These are phyloP conservation scores for Eidolon helvum DNA, from an alignment of 2,113 vertebrate species.

Conservation along the genomic window DNA sequence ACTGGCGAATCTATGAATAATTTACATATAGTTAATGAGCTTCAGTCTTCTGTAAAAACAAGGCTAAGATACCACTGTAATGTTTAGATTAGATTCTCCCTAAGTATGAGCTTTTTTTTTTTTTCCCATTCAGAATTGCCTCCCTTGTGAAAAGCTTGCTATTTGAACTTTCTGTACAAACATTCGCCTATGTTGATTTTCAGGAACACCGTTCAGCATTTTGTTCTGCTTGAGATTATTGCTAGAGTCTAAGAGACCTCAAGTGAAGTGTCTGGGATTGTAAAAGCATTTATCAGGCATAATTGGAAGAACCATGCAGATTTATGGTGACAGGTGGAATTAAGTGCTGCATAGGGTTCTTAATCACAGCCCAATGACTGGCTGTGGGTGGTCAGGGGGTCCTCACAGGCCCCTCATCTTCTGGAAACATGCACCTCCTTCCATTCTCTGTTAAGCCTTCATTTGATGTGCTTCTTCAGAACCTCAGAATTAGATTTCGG, in stretches of 20 bases:
- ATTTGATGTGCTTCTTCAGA: background rate
- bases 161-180: conserved; percentile 43
- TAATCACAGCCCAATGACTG: background rate
- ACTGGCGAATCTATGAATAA: background rate
- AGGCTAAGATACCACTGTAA: background rate
- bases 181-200: conserved; percentile 29
- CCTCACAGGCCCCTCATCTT: background rate
- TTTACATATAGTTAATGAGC: background rate
- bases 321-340: background rate
- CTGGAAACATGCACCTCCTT: background rate
- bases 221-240: conserved; percentile 43
- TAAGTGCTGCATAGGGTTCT: background rate
- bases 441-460: background rate
- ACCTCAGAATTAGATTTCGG: background rate
- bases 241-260: background rate
- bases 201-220: background rate
- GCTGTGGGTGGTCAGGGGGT: background rate
- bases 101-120: background rate
- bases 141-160: conserved; percentile 37
- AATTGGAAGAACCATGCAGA: background rate
- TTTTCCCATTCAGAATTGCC: background rate
- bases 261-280: background rate
- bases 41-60: background rate
- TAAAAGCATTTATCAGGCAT: conserved; percentile 13
- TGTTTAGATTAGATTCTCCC: background rate